phyloP scores from a whole-genome alignment of 2,797 vertebrate species.

The Xiphophorus birchmanni region DNA sequence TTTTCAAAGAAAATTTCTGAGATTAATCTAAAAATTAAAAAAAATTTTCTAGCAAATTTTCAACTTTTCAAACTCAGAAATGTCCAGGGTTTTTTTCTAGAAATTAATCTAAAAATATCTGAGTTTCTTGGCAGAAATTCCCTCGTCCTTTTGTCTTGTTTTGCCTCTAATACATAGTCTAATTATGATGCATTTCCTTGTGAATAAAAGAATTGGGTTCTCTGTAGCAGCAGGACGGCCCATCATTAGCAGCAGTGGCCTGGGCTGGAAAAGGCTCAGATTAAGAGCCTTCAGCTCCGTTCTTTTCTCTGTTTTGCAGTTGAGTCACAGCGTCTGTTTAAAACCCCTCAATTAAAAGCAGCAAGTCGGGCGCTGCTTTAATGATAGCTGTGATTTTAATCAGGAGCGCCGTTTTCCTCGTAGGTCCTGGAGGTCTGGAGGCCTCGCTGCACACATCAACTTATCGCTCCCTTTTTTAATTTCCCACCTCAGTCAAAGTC shows the following conservation, averaged over 20 bases:
- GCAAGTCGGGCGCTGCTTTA: conserved; percentile 66
- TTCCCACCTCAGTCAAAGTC: conserved; percentile 81
- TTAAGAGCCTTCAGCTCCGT: conserved; percentile 45
- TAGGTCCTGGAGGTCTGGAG: conserved; percentile 77
- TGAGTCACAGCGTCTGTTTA: conserved; percentile 68
- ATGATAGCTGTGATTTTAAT: conserved; percentile 82
- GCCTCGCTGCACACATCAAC: conserved; percentile 78
- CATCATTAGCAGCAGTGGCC: conserved; percentile 66
- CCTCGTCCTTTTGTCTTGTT: no score
- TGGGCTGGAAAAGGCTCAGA: conserved; percentile 47
- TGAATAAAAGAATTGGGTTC: conserved; percentile 67
- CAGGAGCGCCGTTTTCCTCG: conserved; percentile 72
- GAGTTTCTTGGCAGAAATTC: no score
- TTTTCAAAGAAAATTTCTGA: no score
- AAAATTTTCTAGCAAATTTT: no score
- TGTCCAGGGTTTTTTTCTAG: no score
- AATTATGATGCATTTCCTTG: conserved; percentile 37
- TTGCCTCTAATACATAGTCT: not conserved
- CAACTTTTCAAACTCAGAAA: no score
- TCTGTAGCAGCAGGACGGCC: conserved; percentile 65
- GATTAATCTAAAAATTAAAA: no score
- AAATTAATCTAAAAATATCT: no score
- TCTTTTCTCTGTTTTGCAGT: conserved; percentile 58
- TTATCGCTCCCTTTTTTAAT: conserved; percentile 80
- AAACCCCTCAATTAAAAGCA: conserved; percentile 75